A percentile compares a stretch with the other conserved stretches of the same genome.
These are phyloP conservation scores for Ciconia nigra DNA, from an alignment of 2,797 vertebrate genomes.

Conservation along the genomic window DNA sequence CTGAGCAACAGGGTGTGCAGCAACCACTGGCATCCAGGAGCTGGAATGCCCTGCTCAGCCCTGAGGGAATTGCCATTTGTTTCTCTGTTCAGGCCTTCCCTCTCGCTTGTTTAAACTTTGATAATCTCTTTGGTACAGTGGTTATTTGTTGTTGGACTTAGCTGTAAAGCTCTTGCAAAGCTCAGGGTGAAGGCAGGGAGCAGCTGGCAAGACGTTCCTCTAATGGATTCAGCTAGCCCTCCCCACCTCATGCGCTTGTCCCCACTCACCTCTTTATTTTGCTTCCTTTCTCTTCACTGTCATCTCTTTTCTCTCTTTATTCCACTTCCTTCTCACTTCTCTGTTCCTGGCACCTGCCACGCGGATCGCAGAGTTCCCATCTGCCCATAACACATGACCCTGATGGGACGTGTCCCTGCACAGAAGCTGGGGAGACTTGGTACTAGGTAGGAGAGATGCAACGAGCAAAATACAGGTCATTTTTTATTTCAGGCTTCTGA, in stretches of 20 bases:
- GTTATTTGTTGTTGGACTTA: constrained; percentile 53
- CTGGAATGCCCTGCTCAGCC: not conserved
- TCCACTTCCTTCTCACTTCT: not conserved
- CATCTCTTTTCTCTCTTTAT: not conserved
- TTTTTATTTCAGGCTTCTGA: not conserved
- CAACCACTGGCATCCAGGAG: not conserved
- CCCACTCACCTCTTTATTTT: constrained; percentile 1
- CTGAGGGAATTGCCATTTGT: not conserved
- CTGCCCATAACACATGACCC: not conserved
- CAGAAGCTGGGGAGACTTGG: not conserved
- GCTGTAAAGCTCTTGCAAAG: not conserved
- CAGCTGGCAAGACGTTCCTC: not conserved
- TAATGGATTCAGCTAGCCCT: not conserved
- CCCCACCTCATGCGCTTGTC: not conserved
- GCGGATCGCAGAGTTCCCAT: rapidly evolving
- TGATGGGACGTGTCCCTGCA: not conserved
- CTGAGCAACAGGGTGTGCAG: not conserved
- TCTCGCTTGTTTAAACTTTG: not conserved
- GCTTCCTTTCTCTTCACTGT: not conserved
- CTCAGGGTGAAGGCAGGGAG: constrained; percentile 21
- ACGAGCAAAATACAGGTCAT: not conserved
- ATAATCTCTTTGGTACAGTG: constrained; percentile 30
- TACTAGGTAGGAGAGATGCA: not conserved
- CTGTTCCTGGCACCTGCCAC: not conserved
- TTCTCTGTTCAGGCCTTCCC: not conserved